A percentile compares a stretch with the other conserved stretches of the same genome.
Conservation (phyloP, 1,140 invertebrate genomes). For the Bemisia tabaci region DNA sequence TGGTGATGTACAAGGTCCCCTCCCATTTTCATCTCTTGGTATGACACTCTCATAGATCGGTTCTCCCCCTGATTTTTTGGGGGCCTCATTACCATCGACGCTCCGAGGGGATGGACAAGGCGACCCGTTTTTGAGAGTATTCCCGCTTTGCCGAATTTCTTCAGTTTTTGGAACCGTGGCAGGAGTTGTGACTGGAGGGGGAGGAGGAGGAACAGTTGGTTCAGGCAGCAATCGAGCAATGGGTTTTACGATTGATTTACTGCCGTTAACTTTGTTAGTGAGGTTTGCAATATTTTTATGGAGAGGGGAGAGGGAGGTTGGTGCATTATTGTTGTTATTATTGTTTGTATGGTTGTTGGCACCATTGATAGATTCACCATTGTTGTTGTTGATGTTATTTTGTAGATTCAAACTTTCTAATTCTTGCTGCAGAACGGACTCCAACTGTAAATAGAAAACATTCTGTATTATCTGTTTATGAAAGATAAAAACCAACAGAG, state of each 20-base stretch:
- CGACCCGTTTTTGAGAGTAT: conserved; percentile 27
- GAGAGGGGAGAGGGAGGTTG: not conserved
- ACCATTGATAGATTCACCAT: conserved; percentile 4
- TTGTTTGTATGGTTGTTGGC: not conserved
- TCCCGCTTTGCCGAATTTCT: conserved; percentile 26
- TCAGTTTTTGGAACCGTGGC: conserved; percentile 7
- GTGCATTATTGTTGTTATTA: not conserved
- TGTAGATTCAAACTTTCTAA: conserved; percentile 22
- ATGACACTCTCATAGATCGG: conserved; percentile 75
- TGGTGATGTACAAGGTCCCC: conserved; percentile 29
- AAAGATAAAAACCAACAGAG: too few species aligned
- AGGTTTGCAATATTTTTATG: not conserved
- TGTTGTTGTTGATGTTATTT: conserved; percentile 10
- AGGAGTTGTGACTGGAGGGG: conserved; percentile 33
- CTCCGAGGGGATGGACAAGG: conserved; percentile 21
- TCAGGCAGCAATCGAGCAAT: conserved; percentile 45
- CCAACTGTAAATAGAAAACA: conserved; percentile 29
- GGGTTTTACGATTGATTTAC: not conserved
- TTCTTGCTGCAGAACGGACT: conserved; percentile 46
- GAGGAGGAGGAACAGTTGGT: conserved; percentile 54
- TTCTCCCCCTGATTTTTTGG: conserved; percentile 36
- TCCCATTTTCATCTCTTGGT: conserved; percentile 40
- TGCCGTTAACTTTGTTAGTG: not conserved
- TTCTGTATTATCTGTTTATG: too few species aligned
- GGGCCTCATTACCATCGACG: conserved; percentile 30